phyloP scores from a whole-genome alignment of 1,140 invertebrate genomes.

The Heliconius eleuchia region DNA sequence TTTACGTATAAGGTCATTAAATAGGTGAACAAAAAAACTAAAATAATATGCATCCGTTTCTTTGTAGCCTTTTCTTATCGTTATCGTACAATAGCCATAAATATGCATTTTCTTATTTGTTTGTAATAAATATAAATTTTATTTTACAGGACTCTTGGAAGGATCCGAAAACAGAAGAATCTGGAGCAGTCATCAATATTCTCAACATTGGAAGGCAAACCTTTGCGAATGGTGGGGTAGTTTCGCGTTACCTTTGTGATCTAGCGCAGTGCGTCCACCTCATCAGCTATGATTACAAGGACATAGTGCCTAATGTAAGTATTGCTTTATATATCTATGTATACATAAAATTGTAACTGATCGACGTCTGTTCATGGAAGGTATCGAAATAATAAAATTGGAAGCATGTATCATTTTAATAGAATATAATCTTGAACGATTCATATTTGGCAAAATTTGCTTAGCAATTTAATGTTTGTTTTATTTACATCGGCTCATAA shows the following conservation, averaged over 20 bases:
- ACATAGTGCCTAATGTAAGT: constrained; percentile 84
- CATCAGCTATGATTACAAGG: constrained; percentile 84
- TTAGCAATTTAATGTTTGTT: too few species aligned
- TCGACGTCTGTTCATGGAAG: too few species aligned
- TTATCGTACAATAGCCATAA: background rate
- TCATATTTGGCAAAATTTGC: too few species aligned
- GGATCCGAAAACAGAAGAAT: constrained; percentile 76
- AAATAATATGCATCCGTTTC: too few species aligned
- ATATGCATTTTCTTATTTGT: background rate
- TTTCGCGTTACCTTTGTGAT: constrained; percentile 84
- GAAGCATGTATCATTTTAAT: too few species aligned
- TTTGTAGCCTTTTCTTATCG: too few species aligned
- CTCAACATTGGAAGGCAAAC: constrained; percentile 83
- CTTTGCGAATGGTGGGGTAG: constrained; percentile 79
- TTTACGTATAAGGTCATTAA: too few species aligned
- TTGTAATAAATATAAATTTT: background rate
- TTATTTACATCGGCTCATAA: too few species aligned
- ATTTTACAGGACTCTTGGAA: constrained; percentile 83
- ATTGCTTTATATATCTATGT: background rate
- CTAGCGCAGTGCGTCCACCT: constrained; percentile 83
- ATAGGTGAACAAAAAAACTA: too few species aligned
- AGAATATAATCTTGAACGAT: too few species aligned
- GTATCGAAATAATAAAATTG: too few species aligned
- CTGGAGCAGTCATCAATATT: constrained; percentile 83
- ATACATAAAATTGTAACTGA: too few species aligned